phyloP scores from a whole-genome alignment of 2,113 vertebrate species.

The Stegostoma tigrinum region DNA sequence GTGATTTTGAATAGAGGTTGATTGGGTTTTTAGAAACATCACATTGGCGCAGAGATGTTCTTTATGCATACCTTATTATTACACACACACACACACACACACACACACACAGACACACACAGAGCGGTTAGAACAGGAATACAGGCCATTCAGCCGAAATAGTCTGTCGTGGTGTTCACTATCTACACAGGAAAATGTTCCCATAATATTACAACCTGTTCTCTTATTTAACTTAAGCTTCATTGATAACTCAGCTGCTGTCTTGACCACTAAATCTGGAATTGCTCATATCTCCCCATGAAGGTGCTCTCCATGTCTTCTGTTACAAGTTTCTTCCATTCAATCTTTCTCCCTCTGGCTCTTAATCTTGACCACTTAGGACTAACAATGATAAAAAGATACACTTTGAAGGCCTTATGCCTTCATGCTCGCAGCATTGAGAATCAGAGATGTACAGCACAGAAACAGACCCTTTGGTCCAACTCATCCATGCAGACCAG shows the following conservation, averaged over 20 bases:
- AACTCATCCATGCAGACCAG: no score
- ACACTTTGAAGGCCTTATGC: no score
- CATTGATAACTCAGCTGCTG: not conserved
- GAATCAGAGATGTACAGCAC: no score
- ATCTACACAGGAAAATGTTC: not conserved
- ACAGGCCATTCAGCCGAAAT: not conserved
- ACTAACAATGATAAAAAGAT: not conserved
- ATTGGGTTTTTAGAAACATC: not conserved
- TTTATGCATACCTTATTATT: not conserved
- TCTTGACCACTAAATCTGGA: not conserved
- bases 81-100: not conserved
- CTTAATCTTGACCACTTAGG: not conserved
- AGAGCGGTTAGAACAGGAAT: not conserved
- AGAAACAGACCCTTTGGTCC: no score
- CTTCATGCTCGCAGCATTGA: no score
- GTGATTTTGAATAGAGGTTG: not conserved
- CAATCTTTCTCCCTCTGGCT: not conserved
- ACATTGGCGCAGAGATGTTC: not conserved
- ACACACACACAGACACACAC: not conserved
- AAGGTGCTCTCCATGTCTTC: not conserved
- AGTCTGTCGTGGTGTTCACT: not conserved
- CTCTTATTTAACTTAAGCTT: not conserved
- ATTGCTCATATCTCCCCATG: not conserved
- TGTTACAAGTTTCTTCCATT: not conserved
- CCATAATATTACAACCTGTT: not conserved